Conservation (phyloP, 2,113 vertebrate genomes). For the Catharus bicknelli region DNA sequence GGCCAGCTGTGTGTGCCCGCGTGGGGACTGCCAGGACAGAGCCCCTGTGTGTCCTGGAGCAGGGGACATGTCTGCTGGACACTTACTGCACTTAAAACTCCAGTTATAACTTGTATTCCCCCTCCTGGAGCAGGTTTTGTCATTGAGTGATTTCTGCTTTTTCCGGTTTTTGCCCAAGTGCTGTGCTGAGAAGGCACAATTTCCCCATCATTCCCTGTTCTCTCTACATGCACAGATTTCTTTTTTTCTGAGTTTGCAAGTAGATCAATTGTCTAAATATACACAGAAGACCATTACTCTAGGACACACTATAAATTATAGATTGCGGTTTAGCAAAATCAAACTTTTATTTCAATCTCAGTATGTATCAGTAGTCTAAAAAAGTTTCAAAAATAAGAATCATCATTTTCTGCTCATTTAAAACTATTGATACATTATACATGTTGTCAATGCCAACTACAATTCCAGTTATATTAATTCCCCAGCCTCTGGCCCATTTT, state of each 20-base stretch:
- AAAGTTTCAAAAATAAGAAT: background rate
- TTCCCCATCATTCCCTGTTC: background rate
- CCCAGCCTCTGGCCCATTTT: background rate
- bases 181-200: too few species aligned
- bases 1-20: too few species aligned
- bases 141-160: too few species aligned
- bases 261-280: background rate
- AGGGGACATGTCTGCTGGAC: too few species aligned
- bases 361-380: background rate
- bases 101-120: accelerated
- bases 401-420: background rate
- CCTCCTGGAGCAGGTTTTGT: background rate
- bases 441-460: background rate
- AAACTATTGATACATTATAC: background rate
- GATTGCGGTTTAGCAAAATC: background rate
- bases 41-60: background rate
- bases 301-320: background rate
- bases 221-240: background rate
- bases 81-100: background rate
- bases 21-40: accelerated
- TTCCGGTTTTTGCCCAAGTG: too few species aligned
- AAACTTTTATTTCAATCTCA: background rate
- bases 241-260: background rate
- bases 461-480: background rate
- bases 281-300: background rate